A percentile compares a stretch with the other conserved stretches of the same genome.
phyloP scores from a whole-genome alignment of 2,113 vertebrate species.

The Microcebus lehilahytsara region DNA sequence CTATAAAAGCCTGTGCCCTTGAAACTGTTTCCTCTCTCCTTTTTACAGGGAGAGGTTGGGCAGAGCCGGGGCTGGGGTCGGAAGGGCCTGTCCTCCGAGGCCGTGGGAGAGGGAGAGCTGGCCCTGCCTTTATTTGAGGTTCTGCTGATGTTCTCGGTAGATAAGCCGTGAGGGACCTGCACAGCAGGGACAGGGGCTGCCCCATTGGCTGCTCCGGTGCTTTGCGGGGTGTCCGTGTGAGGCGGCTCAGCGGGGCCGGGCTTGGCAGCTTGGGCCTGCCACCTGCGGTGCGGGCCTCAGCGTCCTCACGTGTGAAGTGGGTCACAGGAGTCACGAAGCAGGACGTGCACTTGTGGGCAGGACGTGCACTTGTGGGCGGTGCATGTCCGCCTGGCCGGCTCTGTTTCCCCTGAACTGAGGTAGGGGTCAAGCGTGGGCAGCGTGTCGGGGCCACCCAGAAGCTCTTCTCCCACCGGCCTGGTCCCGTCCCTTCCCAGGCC shows the following conservation, averaged over 20 bases:
- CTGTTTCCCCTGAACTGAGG: background rate
- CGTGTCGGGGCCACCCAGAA: fast-evolving
- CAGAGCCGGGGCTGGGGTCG: background rate
- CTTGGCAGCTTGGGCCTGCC: background rate
- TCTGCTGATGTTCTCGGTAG: background rate
- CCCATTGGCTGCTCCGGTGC: too few species aligned
- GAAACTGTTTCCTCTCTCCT: background rate
- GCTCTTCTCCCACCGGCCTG: background rate
- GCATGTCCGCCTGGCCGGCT: background rate
- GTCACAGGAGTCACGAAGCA: background rate
- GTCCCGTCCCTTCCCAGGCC: fast-evolving
- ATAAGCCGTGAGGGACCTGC: background rate
- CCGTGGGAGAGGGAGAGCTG: too few species aligned
- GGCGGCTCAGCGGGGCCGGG: background rate
- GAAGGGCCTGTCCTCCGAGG: background rate
- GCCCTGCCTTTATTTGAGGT: background rate
- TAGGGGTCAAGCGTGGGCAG: too few species aligned
- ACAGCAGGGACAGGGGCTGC: too few species aligned
- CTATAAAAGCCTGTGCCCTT: background rate
- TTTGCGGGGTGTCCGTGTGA: background rate
- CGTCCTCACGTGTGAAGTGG: background rate
- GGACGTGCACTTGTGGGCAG: background rate
- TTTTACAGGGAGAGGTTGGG: background rate
- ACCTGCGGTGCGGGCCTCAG: background rate
- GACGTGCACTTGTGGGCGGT: background rate